These are phyloP conservation scores for Notodonta dromedarius DNA, from an alignment of 2,888 invertebrate genomes.

Conservation along the genomic window DNA sequence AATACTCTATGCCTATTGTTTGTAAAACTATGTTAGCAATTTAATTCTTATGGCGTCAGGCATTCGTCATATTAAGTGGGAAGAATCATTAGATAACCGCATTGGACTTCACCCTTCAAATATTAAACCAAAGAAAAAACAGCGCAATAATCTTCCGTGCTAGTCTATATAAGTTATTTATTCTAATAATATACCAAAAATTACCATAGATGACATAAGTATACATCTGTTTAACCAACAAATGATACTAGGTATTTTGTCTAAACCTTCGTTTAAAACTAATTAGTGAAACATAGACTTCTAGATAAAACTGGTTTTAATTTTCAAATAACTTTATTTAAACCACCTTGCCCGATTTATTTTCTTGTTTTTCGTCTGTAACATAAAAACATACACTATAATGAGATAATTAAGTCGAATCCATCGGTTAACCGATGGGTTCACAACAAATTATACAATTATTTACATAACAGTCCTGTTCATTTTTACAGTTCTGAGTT, in stretches of 20 bases:
- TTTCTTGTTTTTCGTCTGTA: conserved; percentile 10
- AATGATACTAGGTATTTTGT: too few relatives aligned
- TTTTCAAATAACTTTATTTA: conserved; percentile 10
- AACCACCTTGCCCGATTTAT: conserved; percentile 14
- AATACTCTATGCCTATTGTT: conserved; percentile 19
- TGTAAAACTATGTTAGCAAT: conserved; percentile 5
- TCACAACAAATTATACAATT: too few relatives aligned
- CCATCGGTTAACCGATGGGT: too few relatives aligned
- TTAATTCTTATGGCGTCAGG: neutral
- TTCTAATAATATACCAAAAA: too few relatives aligned
- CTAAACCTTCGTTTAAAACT: too few relatives aligned
- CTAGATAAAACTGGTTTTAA: neutral
- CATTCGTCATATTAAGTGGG: neutral
- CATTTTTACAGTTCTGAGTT: too few relatives aligned
- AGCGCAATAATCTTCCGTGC: too few relatives aligned
- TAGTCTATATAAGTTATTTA: neutral
- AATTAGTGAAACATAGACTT: neutral
- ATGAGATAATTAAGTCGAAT: neutral
- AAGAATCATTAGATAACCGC: neutral
- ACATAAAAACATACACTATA: conserved; percentile 5
- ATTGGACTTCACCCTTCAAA: neutral
- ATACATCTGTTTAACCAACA: too few relatives aligned
- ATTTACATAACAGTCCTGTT: too few relatives aligned
- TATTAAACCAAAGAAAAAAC: too few relatives aligned
- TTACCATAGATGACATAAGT: too few relatives aligned